A percentile compares a stretch with the other conserved stretches of the same genome.
Evolutionary conservation across 2,113 vertebrate species (phyloP).

Genomic region (Eublepharis macularius): DNA sequence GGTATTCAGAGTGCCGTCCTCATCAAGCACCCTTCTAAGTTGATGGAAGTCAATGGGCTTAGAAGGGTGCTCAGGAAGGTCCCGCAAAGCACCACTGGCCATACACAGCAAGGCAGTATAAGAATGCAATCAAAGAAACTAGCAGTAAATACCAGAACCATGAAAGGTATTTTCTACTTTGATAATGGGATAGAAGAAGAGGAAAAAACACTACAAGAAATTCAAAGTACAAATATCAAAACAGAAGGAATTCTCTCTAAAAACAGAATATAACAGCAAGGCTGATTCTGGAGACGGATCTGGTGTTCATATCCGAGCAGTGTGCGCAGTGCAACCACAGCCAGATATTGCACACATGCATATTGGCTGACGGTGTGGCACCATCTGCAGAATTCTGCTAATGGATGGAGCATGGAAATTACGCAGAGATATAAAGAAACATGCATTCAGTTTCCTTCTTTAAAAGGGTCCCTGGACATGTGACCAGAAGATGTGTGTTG

Average conservation of each 20-base stretch:
- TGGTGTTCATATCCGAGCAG: conserved; percentile 44
- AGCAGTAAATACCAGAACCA: not conserved
- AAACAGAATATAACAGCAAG: conserved; percentile 41
- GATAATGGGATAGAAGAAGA: conserved; percentile 48
- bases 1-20: not conserved
- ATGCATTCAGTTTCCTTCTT: not conserved
- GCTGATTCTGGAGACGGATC: conserved; percentile 62
- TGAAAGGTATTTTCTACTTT: conserved; percentile 36
- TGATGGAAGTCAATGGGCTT: too few species aligned
- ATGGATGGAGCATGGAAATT: not conserved
- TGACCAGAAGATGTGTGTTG: conserved; percentile 27
- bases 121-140: not conserved
- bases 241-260: conserved; percentile 2
- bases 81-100: not conserved
- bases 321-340: conserved; percentile 29
- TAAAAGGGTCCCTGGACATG: not conserved
- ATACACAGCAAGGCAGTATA: not conserved
- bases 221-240: conserved; percentile 3
- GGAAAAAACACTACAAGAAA: not conserved
- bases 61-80: too few species aligned
- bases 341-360: conserved; percentile 24
- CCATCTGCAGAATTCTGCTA: conserved; percentile 24
- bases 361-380: conserved; percentile 37
- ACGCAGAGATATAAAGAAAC: not conserved
- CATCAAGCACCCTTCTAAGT: too few species aligned